These are phyloP conservation scores for Battus philenor DNA, from an alignment of 1,140 invertebrate genomes.

Conservation along the genomic window DNA sequence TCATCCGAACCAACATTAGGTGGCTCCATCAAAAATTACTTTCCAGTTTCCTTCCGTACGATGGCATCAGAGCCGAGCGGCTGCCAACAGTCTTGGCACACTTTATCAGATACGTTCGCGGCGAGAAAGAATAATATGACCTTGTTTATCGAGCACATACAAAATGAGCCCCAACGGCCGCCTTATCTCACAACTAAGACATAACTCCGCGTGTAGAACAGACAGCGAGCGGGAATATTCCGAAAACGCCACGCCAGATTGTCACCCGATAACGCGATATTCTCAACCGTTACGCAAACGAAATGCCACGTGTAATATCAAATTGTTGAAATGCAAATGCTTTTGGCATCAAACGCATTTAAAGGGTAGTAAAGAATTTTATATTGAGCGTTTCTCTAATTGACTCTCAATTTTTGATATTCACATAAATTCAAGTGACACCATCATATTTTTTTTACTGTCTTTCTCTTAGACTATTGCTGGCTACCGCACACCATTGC, in stretches of 20 bases:
- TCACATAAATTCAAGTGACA: no score
- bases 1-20: constrained; percentile 11
- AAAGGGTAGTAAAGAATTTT: no score
- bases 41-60: constrained; percentile 13
- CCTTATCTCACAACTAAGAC: constrained; percentile 1
- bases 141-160: constrained; percentile 8
- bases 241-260: constrained; percentile 5
- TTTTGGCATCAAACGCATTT: no score
- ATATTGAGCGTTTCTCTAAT: no score
- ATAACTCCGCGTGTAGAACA: neutral
- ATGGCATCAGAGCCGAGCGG: constrained; percentile 2
- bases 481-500: no score
- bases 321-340: constrained; percentile 11
- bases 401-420: no score
- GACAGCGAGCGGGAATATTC: neutral
- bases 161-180: neutral
- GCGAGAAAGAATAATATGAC: constrained; percentile 10
- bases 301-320: constrained; percentile 2
- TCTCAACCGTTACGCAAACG: neutral
- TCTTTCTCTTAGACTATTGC: no score
- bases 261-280: constrained; percentile 3
- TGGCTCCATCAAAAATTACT: constrained; percentile 14
- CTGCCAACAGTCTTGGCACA: constrained; percentile 15
- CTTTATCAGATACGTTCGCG: constrained; percentile 6
- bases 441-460: no score